Conservation (phyloP, 2,888 invertebrate genomes). For the Conistra vaccinii region DNA sequence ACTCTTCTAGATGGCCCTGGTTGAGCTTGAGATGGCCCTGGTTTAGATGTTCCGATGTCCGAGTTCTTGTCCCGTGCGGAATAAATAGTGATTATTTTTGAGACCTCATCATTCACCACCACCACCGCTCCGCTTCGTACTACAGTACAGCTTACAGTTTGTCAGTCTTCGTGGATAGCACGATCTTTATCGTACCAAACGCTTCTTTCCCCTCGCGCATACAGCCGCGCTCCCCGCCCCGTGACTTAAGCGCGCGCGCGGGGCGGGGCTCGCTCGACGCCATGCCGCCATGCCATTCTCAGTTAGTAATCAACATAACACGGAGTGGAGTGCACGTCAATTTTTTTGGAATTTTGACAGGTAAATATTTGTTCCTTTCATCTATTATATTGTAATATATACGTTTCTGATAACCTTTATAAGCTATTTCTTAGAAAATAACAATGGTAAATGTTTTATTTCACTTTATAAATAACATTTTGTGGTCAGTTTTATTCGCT, state of each 20-base stretch:
- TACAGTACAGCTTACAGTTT: too few relatives aligned
- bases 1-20: not conserved
- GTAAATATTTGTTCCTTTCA: constrained; percentile 21
- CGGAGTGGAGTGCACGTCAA: constrained; percentile 18
- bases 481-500: constrained; percentile 13
- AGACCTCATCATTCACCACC: too few relatives aligned
- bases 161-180: too few relatives aligned
- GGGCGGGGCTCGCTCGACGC: too few relatives aligned
- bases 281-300: not conserved
- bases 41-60: too few relatives aligned
- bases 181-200: not conserved
- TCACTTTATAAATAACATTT: not conserved
- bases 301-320: constrained; percentile 28
- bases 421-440: not conserved
- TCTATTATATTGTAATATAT: not conserved
- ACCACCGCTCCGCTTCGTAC: too few relatives aligned
- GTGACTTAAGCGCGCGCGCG: not conserved
- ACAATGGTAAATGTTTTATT: constrained; percentile 1
- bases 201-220: not conserved
- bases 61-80: too few relatives aligned
- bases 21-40: too few relatives aligned
- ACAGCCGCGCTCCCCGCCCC: not conserved
- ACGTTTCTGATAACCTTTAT: not conserved
- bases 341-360: not conserved
- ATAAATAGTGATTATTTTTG: too few relatives aligned